These are phyloP conservation scores for Seriola dumerili DNA, from an alignment of 2,113 vertebrate genomes.

Conservation along the genomic window DNA sequence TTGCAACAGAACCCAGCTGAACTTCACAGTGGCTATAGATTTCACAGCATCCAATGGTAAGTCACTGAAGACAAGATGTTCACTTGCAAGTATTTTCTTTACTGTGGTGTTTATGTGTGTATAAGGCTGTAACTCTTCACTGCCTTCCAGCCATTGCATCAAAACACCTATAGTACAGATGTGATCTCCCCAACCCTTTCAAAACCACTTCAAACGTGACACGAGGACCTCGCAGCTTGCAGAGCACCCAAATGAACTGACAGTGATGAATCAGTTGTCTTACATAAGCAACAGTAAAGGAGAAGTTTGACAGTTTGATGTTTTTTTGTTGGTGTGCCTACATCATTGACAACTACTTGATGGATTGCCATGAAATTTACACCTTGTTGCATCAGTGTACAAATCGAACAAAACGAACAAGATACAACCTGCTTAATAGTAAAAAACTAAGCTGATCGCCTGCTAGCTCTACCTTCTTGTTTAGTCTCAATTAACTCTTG, in stretches of 20 bases:
- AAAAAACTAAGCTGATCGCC: too few relatives aligned
- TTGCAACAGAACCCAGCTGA: conserved; percentile 92
- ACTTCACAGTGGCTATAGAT: conserved; percentile 98
- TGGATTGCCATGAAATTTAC: too few relatives aligned
- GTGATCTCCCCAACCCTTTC: background rate
- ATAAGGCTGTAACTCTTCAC: background rate
- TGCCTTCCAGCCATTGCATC: background rate
- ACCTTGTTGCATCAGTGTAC: too few relatives aligned
- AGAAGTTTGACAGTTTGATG: background rate
- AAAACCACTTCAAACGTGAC: background rate
- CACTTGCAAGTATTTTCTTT: background rate
- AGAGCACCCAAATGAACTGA: background rate
- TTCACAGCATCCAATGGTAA: conserved; percentile 98
- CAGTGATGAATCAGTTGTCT: background rate
- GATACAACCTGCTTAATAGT: too few relatives aligned
- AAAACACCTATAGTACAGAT: background rate
- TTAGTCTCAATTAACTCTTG: too few relatives aligned
- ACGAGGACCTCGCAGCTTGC: background rate
- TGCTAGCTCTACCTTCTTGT: too few relatives aligned
- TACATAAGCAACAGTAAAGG: background rate
- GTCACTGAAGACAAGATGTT: conserved; percentile 45
- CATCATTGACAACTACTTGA: too few relatives aligned
- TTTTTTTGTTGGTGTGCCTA: too few relatives aligned
- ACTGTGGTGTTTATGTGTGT: background rate
- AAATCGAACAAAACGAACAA: too few relatives aligned